Evolutionary conservation across 1,140 invertebrate species (phyloP), one percentile per base, ranked within the genome.

Genomic region (Drosophila trapezifrons): DNA sequence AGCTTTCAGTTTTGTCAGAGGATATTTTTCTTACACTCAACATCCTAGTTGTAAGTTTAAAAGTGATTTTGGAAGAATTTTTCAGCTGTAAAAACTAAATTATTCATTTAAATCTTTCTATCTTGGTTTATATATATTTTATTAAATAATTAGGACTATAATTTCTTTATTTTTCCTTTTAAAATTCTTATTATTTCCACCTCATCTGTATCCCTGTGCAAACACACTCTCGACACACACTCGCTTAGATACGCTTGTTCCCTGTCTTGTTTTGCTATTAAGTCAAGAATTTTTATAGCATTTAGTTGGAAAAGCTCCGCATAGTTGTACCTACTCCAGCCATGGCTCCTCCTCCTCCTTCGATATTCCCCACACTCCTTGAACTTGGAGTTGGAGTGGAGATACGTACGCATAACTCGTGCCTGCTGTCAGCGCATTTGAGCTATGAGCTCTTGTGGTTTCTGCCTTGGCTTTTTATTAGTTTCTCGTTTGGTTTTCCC

Each of bases 251-350:
- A 52, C 37, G 60, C 65, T 69, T 87, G 83, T 87, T 87, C 76
- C 71, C 73, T 87, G 80, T 87, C 84, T 87, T 87, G 83, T 87
- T 84, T 89, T 89, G 76, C 84, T 89, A 87, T 87, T 87, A 87
- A 87, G 84, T 89, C 84, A 87, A 87, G 84, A 89, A 87, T 87
- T 87, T 87, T 89, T 89, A 87, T 87, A 89, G 84, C 84, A 87
- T 87, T 87, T 87, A 89, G 84, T 87, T 87, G 84, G 84, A 89
- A 87, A 87, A 89, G 84, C 84, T 87, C 76, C 86, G 82, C 83
- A 86, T 86, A 87, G 81, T 87, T 76, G 67, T 74, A 63, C 64
- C 65, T 56, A 63, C 67, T 59, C 40, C 56, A 22, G 25, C 67
- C 25, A 22, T 45, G 35, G 25, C 35, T 38, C n/a, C 46, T 45